A percentile compares a stretch with the other conserved stretches of the same genome.
phyloP scores from a whole-genome alignment of 2,797 vertebrate species.

The Triplophysa bombifrons region DNA sequence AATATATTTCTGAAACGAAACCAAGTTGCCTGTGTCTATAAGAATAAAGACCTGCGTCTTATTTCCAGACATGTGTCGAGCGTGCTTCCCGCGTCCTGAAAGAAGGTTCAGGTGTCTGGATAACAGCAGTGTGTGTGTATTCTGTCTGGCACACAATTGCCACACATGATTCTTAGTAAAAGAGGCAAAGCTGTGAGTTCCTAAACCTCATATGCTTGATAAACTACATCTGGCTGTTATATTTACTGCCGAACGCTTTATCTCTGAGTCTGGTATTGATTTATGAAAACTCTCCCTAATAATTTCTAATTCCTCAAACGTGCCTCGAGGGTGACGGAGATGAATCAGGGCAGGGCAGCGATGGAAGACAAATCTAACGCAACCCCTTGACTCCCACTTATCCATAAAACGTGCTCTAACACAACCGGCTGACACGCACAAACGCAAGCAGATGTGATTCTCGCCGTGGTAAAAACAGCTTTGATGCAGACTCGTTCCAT shows the following conservation, averaged over 20 bases:
- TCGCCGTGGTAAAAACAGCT: not conserved
- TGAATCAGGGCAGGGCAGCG: not conserved
- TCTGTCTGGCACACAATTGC: too few relatives aligned
- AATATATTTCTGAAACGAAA: too few relatives aligned
- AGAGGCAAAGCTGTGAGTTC: too few relatives aligned
- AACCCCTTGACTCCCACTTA: constrained; percentile 16
- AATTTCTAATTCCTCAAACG: constrained; percentile 22
- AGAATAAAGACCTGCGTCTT: too few relatives aligned
- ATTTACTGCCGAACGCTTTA: constrained; percentile 36
- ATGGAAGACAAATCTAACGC: constrained; percentile 18
- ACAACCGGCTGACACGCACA: not conserved
- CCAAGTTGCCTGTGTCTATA: too few relatives aligned
- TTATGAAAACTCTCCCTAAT: constrained; percentile 31
- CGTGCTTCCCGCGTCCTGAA: too few relatives aligned
- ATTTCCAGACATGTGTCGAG: too few relatives aligned
- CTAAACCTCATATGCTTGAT: constrained; percentile 19
- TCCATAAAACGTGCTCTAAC: constrained; percentile 13
- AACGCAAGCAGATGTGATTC: not conserved
- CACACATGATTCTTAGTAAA: too few relatives aligned
- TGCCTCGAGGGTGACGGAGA: constrained; percentile 20
- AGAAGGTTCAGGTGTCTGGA: too few relatives aligned
- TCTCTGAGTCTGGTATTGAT: constrained; percentile 37
- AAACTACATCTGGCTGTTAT: constrained; percentile 2
- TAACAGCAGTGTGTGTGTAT: not conserved
- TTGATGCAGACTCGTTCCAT: constrained; percentile 11